These are phyloP conservation scores for Axis porcinus DNA, from an alignment of 2,113 vertebrate genomes.

Conservation along the genomic window DNA sequence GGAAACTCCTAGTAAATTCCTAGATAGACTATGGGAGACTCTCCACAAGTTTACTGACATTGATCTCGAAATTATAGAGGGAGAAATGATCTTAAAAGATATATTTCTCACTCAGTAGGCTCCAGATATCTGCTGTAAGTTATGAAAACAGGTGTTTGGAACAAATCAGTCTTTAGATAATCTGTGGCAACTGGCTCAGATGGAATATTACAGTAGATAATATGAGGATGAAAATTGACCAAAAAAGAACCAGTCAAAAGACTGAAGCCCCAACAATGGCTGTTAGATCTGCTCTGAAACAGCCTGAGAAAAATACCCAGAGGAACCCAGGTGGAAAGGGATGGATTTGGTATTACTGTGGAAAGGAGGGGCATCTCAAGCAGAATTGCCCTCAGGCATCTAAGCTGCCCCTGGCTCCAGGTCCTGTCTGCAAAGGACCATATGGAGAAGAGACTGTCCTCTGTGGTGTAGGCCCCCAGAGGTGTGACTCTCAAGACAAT, in stretches of 20 bases:
- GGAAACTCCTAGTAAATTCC: neutral
- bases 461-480: neutral
- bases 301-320: neutral
- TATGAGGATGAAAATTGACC: neutral
- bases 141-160: neutral
- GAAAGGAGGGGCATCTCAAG: neutral
- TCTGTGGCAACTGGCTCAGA: neutral
- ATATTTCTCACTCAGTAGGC: neutral
- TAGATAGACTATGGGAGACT: neutral
- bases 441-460: neutral
- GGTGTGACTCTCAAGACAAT: neutral
- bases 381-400: neutral
- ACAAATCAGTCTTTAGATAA: neutral
- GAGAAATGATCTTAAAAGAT: neutral
- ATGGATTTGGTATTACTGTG: neutral
- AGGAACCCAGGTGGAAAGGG: neutral
- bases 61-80: neutral
- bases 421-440: neutral
- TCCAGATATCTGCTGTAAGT: neutral
- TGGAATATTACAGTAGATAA: neutral
- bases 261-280: neutral
- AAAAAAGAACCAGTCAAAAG: neutral
- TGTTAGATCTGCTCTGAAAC: neutral
- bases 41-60: accelerated
- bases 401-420: neutral